These are phyloP conservation scores for Cirrhinus mrigala DNA, from an alignment of 2,797 vertebrate genomes.

Conservation along the genomic window DNA sequence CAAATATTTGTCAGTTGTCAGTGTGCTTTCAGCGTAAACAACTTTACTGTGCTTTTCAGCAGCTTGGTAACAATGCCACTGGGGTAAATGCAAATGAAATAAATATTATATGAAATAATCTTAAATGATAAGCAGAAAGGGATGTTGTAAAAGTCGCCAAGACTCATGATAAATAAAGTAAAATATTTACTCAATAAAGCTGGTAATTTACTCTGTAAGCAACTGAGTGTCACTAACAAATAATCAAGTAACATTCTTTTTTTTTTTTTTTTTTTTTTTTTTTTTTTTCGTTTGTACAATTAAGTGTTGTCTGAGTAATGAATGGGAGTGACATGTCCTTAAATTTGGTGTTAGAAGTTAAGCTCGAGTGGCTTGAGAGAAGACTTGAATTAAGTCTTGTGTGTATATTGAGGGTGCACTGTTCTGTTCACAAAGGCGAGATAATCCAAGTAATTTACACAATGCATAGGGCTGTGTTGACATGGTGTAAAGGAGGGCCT, in stretches of 20 bases:
- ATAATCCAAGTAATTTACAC: constrained; percentile 81
- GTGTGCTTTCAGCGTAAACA: constrained; percentile 8
- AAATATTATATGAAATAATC: neutral
- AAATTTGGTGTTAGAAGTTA: constrained; percentile 66
- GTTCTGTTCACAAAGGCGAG: constrained; percentile 73
- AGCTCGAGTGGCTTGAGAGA: constrained; percentile 73
- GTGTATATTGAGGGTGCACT: constrained; percentile 73
- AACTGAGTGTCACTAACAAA: neutral
- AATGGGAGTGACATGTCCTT: constrained; percentile 72
- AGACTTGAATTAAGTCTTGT: constrained; percentile 73
- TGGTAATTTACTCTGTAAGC: neutral
- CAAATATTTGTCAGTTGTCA: constrained; percentile 41
- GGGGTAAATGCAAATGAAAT: neutral
- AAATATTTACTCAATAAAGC: constrained; percentile 11
- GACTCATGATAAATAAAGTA: neutral
- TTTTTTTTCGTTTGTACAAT: neutral
- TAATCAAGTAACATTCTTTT: neutral
- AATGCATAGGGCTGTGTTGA: constrained; percentile 80
- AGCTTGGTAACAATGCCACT: neutral
- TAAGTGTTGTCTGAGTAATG: constrained; percentile 51
- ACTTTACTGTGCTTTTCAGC: neutral
- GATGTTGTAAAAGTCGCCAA: neutral
- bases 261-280: neutral
- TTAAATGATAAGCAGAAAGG: neutral
- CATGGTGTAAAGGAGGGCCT: constrained; percentile 75